These are phyloP conservation scores for Enteromius anoplus DNA, from an alignment of 2,797 vertebrate species.

Conservation along the genomic window DNA sequence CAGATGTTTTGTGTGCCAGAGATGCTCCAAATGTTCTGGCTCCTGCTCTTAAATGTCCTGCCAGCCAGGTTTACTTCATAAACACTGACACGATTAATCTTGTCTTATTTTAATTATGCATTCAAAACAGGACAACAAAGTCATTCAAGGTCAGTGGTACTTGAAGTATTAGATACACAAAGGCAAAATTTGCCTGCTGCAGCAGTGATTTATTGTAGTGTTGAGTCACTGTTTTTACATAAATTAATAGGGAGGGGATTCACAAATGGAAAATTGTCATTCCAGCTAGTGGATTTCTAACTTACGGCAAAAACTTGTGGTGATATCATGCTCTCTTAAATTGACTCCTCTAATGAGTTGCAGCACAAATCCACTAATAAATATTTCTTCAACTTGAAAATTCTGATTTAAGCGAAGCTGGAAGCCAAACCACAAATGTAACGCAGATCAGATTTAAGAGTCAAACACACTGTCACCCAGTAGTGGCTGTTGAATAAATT, in stretches of 20 bases:
- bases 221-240: conserved; percentile 23
- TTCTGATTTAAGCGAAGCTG: neutral
- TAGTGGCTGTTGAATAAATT: neutral
- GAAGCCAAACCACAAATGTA: conserved; percentile 13
- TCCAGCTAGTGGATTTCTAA: conserved; percentile 11
- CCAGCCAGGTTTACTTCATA: conserved; percentile 18
- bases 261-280: conserved; percentile 33
- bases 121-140: conserved; percentile 40
- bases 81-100: conserved; percentile 22
- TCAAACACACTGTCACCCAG: neutral
- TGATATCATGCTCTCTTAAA: conserved; percentile 21
- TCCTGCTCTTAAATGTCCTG: conserved; percentile 6
- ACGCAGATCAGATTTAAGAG: neutral
- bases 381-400: neutral
- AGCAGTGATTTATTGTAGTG: conserved; percentile 12
- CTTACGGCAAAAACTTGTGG: neutral
- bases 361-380: neutral
- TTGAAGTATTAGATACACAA: neutral
- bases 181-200: conserved; percentile 8
- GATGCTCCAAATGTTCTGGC: conserved; percentile 27
- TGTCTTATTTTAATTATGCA: conserved; percentile 15
- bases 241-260: conserved; percentile 29
- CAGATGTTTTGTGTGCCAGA: conserved; percentile 7
- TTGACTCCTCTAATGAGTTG: neutral
- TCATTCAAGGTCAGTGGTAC: conserved; percentile 34